Evolutionary conservation across 1,140 invertebrate genomes (phyloP).

Genomic region (Anagrus nilaparvatae): DNA sequence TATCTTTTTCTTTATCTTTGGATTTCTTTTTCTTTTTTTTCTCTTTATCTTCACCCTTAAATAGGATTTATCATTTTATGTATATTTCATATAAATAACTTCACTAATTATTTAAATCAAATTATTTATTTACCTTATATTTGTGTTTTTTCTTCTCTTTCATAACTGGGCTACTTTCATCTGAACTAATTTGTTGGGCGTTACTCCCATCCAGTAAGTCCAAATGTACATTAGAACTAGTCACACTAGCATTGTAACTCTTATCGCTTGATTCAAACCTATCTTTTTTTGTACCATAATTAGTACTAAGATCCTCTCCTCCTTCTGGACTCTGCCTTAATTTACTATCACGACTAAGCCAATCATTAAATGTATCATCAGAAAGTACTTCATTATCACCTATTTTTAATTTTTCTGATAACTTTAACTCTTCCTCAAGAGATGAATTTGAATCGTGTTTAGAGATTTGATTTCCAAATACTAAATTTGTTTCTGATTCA

Average conservation of each 20-base stretch:
- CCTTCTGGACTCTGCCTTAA: constrained; percentile 53
- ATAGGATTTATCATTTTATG: constrained; percentile 22
- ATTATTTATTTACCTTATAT: constrained; percentile 38
- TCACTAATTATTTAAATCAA: too few relatives aligned
- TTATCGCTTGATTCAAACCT: constrained; percentile 45
- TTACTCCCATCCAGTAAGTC: constrained; percentile 43
- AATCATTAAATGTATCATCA: constrained; percentile 47
- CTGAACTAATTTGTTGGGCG: constrained; percentile 37
- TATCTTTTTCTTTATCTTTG: constrained; percentile 41
- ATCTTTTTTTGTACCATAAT: constrained; percentile 35
- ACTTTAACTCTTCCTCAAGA: constrained; percentile 34
- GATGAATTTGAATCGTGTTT: constrained; percentile 38
- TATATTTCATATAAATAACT: too few relatives aligned
- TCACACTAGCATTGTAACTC: constrained; percentile 43
- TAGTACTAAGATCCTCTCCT: constrained; percentile 47
- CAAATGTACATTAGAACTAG: constrained; percentile 47
- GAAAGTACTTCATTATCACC: constrained; percentile 42
- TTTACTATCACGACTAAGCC: constrained; percentile 46
- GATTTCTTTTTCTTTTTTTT: constrained; percentile 42
- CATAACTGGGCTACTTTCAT: constrained; percentile 38
- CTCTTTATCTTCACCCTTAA: constrained; percentile 47
- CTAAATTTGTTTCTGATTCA: constrained; percentile 22
- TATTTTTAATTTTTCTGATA: constrained; percentile 32
- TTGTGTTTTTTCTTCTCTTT: constrained; percentile 48
- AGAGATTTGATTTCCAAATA: constrained; percentile 14